Percentiles rank a stretch among this genome's conserved stretches.
phyloP scores from a whole-genome alignment of 2,797 vertebrate species.

The Hafferia zeledoni region DNA sequence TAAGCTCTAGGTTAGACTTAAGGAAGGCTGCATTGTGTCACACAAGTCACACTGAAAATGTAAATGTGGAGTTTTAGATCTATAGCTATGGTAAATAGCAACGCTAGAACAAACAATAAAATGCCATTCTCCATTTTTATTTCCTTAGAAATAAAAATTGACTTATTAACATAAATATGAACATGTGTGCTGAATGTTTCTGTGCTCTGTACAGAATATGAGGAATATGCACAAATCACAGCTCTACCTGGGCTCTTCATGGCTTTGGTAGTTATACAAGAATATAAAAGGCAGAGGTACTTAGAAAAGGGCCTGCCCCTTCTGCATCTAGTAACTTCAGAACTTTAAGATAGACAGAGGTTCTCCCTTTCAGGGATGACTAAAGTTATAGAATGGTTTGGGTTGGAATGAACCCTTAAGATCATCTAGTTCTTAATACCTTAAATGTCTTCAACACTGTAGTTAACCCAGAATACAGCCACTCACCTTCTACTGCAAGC shows the following conservation, averaged over 20 bases:
- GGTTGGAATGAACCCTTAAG: background rate
- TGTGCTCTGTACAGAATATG: background rate
- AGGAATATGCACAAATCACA: background rate
- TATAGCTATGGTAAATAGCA: background rate
- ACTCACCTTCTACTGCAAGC: background rate
- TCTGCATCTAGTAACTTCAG: background rate
- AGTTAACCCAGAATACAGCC: background rate
- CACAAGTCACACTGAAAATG: background rate
- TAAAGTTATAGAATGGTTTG: background rate
- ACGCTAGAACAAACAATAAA: background rate
- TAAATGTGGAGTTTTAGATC: background rate
- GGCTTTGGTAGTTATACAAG: background rate
- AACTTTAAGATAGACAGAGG: background rate
- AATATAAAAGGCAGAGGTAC: background rate
- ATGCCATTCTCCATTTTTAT: background rate
- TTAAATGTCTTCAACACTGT: background rate
- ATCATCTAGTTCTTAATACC: background rate
- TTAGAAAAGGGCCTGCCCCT: background rate
- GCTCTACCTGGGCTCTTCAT: background rate
- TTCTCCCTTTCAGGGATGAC: background rate
- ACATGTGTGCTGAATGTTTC: background rate
- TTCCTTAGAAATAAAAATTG: background rate
- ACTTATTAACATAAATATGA: background rate
- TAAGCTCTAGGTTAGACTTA: background rate
- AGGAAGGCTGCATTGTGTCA: background rate